Evolutionary conservation across 2,888 invertebrate genomes (phyloP).

Genomic region (Amphimallon solstitiale): DNA sequence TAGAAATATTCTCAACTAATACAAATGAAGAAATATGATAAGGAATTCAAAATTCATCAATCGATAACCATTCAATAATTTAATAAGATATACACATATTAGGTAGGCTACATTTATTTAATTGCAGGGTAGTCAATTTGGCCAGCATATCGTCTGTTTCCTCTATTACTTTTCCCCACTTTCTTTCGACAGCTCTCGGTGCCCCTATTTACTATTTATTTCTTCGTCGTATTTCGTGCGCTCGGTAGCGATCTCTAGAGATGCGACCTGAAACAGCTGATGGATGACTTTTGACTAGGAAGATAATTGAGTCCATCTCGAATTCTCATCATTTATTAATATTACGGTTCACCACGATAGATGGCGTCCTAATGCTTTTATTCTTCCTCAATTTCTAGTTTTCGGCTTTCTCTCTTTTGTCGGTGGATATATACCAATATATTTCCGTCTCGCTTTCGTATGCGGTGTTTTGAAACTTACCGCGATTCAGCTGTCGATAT

Average conservation of each 20-base stretch:
- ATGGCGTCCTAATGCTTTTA: constrained; percentile 21
- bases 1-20: no score
- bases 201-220: background rate
- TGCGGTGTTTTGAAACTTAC: background rate
- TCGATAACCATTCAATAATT: no score
- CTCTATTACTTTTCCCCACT: background rate
- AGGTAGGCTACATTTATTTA: no score
- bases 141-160: no score
- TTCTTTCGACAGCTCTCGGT: background rate
- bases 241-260: constrained; percentile 8
- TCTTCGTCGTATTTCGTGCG: background rate
- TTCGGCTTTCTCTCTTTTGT: background rate
- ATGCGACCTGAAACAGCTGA: constrained; percentile 31
- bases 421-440: background rate
- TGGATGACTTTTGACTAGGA: constrained; percentile 46
- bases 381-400: background rate
- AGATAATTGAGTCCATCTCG: constrained; percentile 46
- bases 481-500: background rate
- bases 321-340: constrained; percentile 46
- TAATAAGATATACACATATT: no score
- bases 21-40: no score
- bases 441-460: no score
- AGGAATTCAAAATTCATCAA: no score
- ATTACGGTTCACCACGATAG: constrained; percentile 43
- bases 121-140: no score